Evolutionary conservation across 2,797 vertebrate genomes (phyloP).

Genomic region (Molossus molossus): DNA sequence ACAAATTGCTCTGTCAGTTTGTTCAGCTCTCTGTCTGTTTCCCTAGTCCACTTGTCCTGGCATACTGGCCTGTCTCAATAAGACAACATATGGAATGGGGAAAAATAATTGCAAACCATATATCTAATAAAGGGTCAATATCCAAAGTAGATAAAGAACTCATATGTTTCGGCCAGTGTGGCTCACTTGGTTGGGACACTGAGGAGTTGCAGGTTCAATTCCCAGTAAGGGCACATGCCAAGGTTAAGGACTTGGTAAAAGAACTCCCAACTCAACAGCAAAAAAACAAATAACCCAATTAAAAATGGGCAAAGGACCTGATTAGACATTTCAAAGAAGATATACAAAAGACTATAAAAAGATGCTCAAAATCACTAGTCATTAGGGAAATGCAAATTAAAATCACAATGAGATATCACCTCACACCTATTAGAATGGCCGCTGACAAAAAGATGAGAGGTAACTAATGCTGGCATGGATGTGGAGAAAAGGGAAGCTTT

Average conservation of each 20-base stretch:
- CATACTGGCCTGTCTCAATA: too few species aligned
- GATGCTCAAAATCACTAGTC: background rate
- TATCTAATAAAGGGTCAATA: background rate
- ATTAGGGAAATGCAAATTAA: background rate
- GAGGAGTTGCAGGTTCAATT: too few species aligned
- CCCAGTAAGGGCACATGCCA: too few species aligned
- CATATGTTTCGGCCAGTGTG: background rate
- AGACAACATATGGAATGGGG: background rate
- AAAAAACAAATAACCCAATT: conserved; percentile 1
- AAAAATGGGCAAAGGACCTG: background rate
- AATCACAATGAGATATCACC: background rate
- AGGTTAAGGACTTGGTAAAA: background rate
- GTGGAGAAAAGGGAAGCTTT: background rate
- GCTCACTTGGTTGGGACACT: too few species aligned
- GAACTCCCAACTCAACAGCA: background rate
- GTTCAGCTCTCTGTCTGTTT: too few species aligned
- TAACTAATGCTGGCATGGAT: background rate
- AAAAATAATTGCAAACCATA: background rate
- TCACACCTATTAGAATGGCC: background rate
- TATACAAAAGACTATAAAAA: background rate
- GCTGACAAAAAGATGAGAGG: background rate
- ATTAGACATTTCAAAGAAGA: background rate
- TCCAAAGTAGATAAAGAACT: background rate
- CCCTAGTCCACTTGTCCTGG: too few species aligned
- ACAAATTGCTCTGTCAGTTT: too few species aligned